phyloP scores from a whole-genome alignment of 2,888 invertebrate species.

The Ophion ventricosus region DNA sequence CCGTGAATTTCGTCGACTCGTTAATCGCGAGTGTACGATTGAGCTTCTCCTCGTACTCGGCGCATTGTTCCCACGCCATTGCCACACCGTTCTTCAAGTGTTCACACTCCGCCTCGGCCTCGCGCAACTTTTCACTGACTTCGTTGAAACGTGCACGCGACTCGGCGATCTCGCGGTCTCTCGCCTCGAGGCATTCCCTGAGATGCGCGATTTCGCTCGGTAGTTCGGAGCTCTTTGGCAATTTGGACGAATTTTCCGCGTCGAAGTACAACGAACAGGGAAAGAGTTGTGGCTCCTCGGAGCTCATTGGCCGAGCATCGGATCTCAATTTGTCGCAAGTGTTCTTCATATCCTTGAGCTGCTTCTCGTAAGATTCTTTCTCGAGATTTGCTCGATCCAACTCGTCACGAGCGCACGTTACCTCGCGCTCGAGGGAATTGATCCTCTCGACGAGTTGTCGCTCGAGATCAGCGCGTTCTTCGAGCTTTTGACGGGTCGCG shows the following conservation, averaged over 20 bases:
- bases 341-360: conserved; percentile 81
- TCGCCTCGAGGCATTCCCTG: conserved; percentile 68
- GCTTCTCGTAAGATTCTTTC: conserved; percentile 80
- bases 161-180: conserved; percentile 71
- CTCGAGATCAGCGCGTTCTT: conserved; percentile 83
- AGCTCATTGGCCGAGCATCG: conserved; percentile 63
- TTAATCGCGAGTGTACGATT: conserved; percentile 72
- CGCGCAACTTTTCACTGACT: conserved; percentile 69
- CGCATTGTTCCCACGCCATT: conserved; percentile 79
- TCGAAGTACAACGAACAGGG: conserved; percentile 67
- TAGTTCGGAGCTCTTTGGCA: conserved; percentile 58
- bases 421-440: conserved; percentile 84
- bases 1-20: conserved; percentile 56
- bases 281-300: conserved; percentile 59
- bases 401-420: conserved; percentile 71
- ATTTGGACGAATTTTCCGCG: conserved; percentile 49
- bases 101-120: conserved; percentile 74
- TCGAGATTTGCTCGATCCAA: conserved; percentile 76
- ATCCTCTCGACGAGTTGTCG: conserved; percentile 84
- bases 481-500: conserved; percentile 75
- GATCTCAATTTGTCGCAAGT: conserved; percentile 77
- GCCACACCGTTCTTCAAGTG: conserved; percentile 77
- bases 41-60: conserved; percentile 77
- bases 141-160: conserved; percentile 70
- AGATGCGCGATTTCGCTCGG: conserved; percentile 73